Percentiles rank a stretch among this genome's conserved stretches.
phyloP scores from a whole-genome alignment of 2,113 vertebrate species.

The Micronycteris hirsuta region DNA sequence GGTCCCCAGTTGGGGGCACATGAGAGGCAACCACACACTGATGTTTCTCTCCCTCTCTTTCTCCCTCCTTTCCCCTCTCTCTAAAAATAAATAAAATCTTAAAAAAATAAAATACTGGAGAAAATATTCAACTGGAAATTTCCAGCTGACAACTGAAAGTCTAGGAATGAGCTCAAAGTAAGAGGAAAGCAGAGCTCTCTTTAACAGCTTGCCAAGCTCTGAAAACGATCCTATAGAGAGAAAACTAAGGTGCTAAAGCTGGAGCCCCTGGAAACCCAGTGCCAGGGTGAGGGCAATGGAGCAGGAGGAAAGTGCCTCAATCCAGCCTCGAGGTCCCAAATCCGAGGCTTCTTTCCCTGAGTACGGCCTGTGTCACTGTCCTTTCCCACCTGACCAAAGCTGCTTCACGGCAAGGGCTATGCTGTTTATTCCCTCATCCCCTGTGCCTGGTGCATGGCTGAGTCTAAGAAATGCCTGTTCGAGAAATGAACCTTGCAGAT shows the following conservation, averaged over 20 bases:
- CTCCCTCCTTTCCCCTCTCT: too few species aligned
- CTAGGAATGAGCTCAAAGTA: background rate
- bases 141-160: background rate
- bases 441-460: too few species aligned
- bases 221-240: background rate
- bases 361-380: background rate
- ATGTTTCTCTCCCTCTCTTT: too few species aligned
- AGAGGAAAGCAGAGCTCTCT: background rate
- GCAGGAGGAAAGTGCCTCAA: too few species aligned
- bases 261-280: background rate
- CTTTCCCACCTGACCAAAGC: background rate
- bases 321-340: background rate
- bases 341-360: background rate
- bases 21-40: too few species aligned
- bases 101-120: background rate
- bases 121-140: background rate
- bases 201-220: background rate
- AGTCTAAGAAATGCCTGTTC: background rate
- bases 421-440: too few species aligned
- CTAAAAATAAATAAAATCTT: too few species aligned
- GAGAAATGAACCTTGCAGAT: background rate
- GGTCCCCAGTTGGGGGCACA: too few species aligned
- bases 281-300: fast-evolving
- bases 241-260: background rate
- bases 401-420: background rate